Evolutionary conservation across 2,797 vertebrate species (phyloP), one percentile per base, ranked within the genome.

Genomic region (Sebastes hubbsi): DNA sequence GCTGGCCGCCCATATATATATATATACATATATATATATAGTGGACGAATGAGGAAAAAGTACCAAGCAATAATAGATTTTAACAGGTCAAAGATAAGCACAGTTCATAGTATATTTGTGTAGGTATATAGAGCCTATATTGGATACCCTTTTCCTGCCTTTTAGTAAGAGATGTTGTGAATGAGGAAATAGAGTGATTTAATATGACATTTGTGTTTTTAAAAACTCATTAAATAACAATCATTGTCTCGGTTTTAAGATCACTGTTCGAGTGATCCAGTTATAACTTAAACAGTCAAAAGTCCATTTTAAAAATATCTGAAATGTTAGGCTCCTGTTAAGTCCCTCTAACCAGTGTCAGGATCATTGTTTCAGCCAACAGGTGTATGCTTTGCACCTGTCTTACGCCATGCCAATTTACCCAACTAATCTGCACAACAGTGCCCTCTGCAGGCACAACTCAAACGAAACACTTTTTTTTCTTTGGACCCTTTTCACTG

Each of bases 191-290:
- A 8, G 29, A 30, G 30, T 30, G 30, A 30, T 30, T 30, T 30
- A 30, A 30, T 30, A 30, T 30, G 30, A 30, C 7, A 30, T 30
- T 30, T 30, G 30, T 30, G 30, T 30, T 30, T 30, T 30, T 83
- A 83, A 78, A 93, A 94, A 89, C 52, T 38, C 52, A 92, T 93
- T 93, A 92, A 94, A 94, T 94, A 94, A 94, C 93, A 94, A 94
- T 94, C 91, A 93, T 90, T 81, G 89, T 93, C 92, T 94, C 82
- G 36, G 71, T 88, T 80, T 78, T 83, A 32, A 58, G 83, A 90
- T 87, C 82, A 84, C 86, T 13, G 60, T 55, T 67, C 36, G 22
- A 75, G 91, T 64, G 89, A 91, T 85, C 85, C 25, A 30, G 18
- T 90, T 75, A 90, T 75, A 93, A 94, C 88, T 91, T 92, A 92